These are phyloP conservation scores for Anguilla anguilla DNA, from an alignment of 2,797 vertebrate species.

Conservation along the genomic window DNA sequence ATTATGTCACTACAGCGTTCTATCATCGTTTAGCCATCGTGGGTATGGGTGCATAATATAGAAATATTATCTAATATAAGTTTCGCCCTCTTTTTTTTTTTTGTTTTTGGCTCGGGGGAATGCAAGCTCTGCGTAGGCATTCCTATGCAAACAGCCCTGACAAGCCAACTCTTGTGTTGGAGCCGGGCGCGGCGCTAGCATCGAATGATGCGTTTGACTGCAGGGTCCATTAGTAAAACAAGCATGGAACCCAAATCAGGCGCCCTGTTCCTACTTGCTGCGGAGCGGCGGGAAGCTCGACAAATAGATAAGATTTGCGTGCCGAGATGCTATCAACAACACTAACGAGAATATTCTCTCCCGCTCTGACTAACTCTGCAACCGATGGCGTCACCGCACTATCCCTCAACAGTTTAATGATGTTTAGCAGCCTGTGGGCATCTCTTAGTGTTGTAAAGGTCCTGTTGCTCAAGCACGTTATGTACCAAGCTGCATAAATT, in stretches of 20 bases:
- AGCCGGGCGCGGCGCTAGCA: conserved; percentile 30
- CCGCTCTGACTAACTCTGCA: neutral
- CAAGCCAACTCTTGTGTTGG: conserved; percentile 47
- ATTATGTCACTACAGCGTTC: neutral
- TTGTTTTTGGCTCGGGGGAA: conserved; percentile 35
- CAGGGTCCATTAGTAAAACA: conserved; percentile 21
- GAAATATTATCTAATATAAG: neutral
- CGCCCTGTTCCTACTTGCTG: conserved; percentile 23
- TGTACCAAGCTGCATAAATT: neutral
- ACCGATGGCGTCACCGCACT: neutral
- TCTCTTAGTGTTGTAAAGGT: neutral
- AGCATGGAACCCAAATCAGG: conserved; percentile 18
- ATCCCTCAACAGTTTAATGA: neutral
- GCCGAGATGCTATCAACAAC: neutral
- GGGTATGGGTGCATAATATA: conserved; percentile 29
- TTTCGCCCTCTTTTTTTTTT: neutral
- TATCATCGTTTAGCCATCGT: conserved; percentile 1
- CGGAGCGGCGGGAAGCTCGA: neutral
- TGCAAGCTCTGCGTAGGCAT: conserved; percentile 41
- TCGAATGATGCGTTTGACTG: conserved; percentile 22
- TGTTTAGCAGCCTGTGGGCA: conserved; percentile 8
- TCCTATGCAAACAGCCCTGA: conserved; percentile 43
- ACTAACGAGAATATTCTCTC: neutral
- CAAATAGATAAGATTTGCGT: conserved; percentile 15
- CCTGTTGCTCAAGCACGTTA: conserved; percentile 9